Evolutionary conservation across 2,797 vertebrate species (phyloP), one percentile per base, ranked within the genome.

Genomic region (Peromyscus nudipes): DNA sequence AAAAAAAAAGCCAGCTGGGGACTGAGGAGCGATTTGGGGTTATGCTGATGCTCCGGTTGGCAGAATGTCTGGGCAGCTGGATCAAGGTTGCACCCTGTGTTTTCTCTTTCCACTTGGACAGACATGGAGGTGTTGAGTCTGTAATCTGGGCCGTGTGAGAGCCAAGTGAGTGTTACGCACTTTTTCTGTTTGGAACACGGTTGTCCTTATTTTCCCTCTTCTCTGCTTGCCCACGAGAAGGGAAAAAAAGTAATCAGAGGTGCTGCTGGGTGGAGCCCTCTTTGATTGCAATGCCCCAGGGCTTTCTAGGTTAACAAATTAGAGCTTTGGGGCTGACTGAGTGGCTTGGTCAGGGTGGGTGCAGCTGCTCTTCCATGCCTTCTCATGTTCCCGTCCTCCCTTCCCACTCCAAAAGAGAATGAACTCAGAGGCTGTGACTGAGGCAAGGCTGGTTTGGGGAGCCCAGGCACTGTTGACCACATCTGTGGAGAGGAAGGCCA

Each of bases 141-240:
- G 23, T 79, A 96, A 94, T 98, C 96, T 96, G 92, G 96, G 91
- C 65, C 83, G 89, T 85, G 94, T 96, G 84, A 80, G 88, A 97
- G 97, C 96, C 94, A 97, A 81, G 31, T 94, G 87, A 79, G 96
- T 4, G 2, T 92, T 97, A 31, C 89, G 60, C 71, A 71, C 96
- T 89, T 75, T 89, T 98, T 98, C 95, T 87, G 79, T 97, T 96
- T 86, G 95, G 94, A 95, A 95, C 96, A 92, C 40, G 60, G 89
- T 92, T 98, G 95, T 90, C 96, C 91, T 98, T 17, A 52, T 98
- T 98, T 98, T 91, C 91, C 94, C 77, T 98, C 96, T 81, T 79
- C 96, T 96, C 77, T 4, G 14, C 75, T 49, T 97, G 1, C 95
- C 82, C 97, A 96, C 96, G 90, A 31, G 67, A 64, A 88, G 95